These are phyloP conservation scores for Mesaphorura yosii DNA, from an alignment of 1,140 invertebrate species.

Conservation along the genomic window DNA sequence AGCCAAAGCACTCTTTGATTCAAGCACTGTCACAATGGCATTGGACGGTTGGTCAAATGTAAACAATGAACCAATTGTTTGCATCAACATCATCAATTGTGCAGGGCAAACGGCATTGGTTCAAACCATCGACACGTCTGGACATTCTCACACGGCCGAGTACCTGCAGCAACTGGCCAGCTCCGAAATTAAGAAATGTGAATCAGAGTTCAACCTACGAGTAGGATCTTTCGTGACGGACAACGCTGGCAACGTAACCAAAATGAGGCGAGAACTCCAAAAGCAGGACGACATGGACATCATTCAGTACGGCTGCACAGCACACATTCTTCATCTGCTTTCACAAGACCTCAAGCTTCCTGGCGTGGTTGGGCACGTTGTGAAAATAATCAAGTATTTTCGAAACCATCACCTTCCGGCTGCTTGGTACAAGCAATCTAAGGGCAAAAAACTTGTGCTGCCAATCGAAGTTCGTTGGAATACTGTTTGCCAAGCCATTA, in stretches of 20 bases:
- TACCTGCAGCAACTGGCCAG: not conserved
- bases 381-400: constrained; percentile 7
- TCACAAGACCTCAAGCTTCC: not conserved
- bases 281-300: not conserved
- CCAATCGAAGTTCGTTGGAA: not conserved
- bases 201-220: not conserved
- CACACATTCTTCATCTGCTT: not conserved
- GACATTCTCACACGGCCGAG: not conserved
- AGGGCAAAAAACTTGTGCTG: not conserved
- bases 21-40: too few species aligned
- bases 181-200: not conserved
- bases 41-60: too few species aligned
- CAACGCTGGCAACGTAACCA: not conserved
- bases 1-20: too few species aligned
- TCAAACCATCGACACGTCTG: not conserved
- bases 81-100: too few species aligned
- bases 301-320: not conserved
- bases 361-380: not conserved
- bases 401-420: not conserved
- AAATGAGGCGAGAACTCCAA: not conserved
- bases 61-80: too few species aligned
- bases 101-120: not conserved
- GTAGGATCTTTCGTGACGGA: constrained; percentile 1
- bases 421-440: not conserved
- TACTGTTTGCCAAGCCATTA: not conserved